Evolutionary conservation across 2,113 vertebrate genomes (phyloP), one percentile per base, ranked within the genome.

Genomic region (Sorex fumeus): DNA sequence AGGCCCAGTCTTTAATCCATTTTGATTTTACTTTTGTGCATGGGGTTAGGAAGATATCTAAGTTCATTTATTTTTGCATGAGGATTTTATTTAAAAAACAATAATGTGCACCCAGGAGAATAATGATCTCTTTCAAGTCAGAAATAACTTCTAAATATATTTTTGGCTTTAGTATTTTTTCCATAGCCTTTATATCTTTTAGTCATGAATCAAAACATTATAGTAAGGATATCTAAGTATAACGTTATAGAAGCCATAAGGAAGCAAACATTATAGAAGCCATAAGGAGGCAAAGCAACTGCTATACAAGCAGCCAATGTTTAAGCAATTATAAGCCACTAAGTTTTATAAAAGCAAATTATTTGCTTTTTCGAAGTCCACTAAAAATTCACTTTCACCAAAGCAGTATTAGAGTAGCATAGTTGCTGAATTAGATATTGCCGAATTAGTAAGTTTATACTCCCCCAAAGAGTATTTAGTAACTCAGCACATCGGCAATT

Each of bases 401-500:
- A 80, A 91, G 77, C 70, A 69, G 53, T 94, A 89, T 92, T 92
- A 81, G 80, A 91, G 84, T 64, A 96, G 36, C 80, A 88, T 72
- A 88, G 91, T 92, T 80, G 86, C 81, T 88, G 71, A 82, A 95
- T 85, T 82, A 88, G 90, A 88, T 95, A 82, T 50, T 97, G 92
- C 95, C 95, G 88, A 95, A 84, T 91, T 96, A 81, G 88, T 93
- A 94, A 92, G 32, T 94, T 85, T 86, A 87, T 92, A 94, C 88
- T 96, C 92, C 92, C 92, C 86, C 76, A 66, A 95, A 94, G 87
- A 88, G 86, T 92, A 91, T 94, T 95, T 94, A 86, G 83, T 69
- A 94, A 92, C 72, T 96, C 95, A 95, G 93, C 94, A 95, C 79
- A 88, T 93, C 75, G 90, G 80, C 89, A 95, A 88, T 93, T 95